These are phyloP conservation scores for Danio tinwini DNA, from an alignment of 2,797 vertebrate genomes.

Conservation along the genomic window DNA sequence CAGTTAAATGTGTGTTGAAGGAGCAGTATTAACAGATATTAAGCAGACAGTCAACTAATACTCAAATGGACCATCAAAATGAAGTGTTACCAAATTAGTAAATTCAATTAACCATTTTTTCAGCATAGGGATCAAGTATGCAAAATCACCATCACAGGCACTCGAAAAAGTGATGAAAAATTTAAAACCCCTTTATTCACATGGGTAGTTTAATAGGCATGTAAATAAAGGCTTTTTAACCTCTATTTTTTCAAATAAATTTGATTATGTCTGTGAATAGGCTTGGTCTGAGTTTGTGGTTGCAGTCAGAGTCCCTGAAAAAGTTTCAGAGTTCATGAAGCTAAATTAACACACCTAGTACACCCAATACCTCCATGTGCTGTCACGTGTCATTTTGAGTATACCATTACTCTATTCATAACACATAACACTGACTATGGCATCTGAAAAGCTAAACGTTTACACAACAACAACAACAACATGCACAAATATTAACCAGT, in stretches of 20 bases:
- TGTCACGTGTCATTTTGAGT: not conserved
- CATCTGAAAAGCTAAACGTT: conserved; percentile 20
- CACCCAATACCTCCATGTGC: conserved; percentile 28
- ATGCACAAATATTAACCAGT: not conserved
- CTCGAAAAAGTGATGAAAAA: too few relatives aligned
- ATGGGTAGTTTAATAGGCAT: too few relatives aligned
- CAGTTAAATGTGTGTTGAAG: too few relatives aligned
- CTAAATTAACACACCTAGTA: conserved; percentile 35
- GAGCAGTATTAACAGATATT: too few relatives aligned
- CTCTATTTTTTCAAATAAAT: not conserved
- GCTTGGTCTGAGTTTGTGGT: conserved; percentile 3
- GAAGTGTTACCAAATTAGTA: too few relatives aligned
- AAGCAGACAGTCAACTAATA: too few relatives aligned
- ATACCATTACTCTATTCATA: conserved; percentile 48
- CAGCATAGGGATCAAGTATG: too few relatives aligned
- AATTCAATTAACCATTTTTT: too few relatives aligned
- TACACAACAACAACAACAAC: not conserved
- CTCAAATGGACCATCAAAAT: too few relatives aligned
- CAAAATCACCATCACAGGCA: too few relatives aligned
- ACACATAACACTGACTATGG: conserved; percentile 46
- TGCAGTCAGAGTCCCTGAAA: conserved; percentile 14
- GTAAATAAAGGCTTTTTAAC: too few relatives aligned
- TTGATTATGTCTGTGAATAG: not conserved
- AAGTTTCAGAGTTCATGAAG: conserved; percentile 27
- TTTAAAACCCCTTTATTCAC: too few relatives aligned